phyloP scores from a whole-genome alignment of 2,888 invertebrate species.

The Coecobrya sp. region DNA sequence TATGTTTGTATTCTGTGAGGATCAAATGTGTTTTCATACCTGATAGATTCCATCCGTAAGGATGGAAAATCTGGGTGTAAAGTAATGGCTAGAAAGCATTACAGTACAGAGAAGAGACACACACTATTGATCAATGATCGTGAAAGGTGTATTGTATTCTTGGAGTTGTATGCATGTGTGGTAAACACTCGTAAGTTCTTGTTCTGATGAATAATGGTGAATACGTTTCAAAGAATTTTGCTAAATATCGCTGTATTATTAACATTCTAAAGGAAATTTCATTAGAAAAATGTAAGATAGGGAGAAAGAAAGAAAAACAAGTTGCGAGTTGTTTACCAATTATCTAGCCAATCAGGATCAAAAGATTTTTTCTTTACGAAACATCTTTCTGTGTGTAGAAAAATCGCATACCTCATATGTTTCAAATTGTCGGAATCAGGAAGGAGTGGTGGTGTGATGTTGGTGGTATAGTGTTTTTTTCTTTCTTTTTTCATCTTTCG shows the following conservation, averaged over 20 bases:
- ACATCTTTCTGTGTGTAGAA: slow-evolving; percentile 28
- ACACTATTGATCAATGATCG: not conserved
- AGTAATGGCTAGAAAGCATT: not conserved
- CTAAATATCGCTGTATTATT: not conserved
- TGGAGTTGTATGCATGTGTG: not conserved
- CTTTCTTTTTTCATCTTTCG: not conserved
- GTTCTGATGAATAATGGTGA: not conserved
- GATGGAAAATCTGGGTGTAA: not conserved
- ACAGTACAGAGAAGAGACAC: not conserved
- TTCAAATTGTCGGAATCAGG: slow-evolving; percentile 44
- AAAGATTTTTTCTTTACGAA: slow-evolving; percentile 10
- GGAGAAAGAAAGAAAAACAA: slow-evolving; percentile 18
- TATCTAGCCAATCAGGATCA: slow-evolving; percentile 39
- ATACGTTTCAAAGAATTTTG: slow-evolving; percentile 2
- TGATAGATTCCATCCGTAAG: slow-evolving; percentile 3
- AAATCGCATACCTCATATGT: slow-evolving; percentile 41
- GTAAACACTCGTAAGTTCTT: not conserved
- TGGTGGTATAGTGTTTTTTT: slow-evolving; percentile 27
- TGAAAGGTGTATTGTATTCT: not conserved
- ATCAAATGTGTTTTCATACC: slow-evolving; percentile 8
- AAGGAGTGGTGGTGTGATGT: slow-evolving; percentile 45
- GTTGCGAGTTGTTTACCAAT: slow-evolving; percentile 58
- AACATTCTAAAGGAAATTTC: not conserved
- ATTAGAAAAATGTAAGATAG: slow-evolving; percentile 5
- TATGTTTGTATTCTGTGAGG: not conserved